A percentile compares a stretch with the other conserved stretches of the same genome.
These are phyloP conservation scores for Hemicrepidius hirtus DNA, from an alignment of 2,888 invertebrate species.

Conservation along the genomic window DNA sequence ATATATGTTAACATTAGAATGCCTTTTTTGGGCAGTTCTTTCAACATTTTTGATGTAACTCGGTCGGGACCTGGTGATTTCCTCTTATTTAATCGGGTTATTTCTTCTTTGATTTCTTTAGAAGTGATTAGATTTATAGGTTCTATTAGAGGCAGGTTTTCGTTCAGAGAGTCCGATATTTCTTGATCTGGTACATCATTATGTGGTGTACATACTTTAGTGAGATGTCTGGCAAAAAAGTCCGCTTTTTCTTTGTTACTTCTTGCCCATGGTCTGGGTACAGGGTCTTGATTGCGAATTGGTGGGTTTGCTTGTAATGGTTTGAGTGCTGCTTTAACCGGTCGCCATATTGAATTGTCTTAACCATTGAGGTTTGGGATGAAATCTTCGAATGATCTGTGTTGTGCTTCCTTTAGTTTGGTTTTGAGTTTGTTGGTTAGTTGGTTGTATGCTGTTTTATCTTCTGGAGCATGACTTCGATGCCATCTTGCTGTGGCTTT, in stretches of 20 bases:
- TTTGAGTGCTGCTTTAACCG: no score
- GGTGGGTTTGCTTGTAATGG: no score
- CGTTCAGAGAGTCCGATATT: no score
- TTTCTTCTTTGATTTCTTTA: no score
- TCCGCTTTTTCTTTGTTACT: background rate
- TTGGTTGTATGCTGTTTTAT: no score
- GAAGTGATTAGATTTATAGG: background rate
- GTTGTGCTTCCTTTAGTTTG: no score
- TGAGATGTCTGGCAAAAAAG: background rate
- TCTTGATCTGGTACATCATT: background rate
- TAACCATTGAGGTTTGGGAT: background rate
- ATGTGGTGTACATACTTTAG: background rate
- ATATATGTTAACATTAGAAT: conserved; percentile 16
- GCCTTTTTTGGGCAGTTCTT: conserved; percentile 6
- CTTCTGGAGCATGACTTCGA: no score
- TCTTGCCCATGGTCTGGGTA: background rate
- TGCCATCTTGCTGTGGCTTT: background rate
- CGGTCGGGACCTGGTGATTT: conserved; percentile 8
- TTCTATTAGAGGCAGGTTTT: background rate
- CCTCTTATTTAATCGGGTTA: conserved; percentile 2
- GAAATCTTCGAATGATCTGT: no score
- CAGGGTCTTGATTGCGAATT: no score
- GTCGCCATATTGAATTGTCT: background rate
- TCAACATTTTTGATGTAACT: conserved; percentile 1
- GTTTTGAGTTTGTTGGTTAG: no score